These are phyloP conservation scores for Psephotus haematonotus DNA, from an alignment of 2,113 vertebrate genomes.

Conservation along the genomic window DNA sequence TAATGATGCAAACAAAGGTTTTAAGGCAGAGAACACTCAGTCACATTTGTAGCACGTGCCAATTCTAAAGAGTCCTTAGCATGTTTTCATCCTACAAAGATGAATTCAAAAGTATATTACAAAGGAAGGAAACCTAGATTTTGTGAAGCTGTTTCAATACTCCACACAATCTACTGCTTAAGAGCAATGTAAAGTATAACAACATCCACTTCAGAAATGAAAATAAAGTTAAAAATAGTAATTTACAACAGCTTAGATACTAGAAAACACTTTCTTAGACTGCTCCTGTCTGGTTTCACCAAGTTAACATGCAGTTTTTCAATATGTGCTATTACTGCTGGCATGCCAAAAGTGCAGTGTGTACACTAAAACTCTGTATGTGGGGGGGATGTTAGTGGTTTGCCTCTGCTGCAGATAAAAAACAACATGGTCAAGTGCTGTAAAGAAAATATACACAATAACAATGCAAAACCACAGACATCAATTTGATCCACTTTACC, in stretches of 20 bases:
- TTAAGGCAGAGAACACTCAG: not conserved
- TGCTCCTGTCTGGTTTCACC: not conserved
- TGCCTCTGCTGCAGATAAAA: constrained; percentile 5
- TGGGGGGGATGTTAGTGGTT: not conserved
- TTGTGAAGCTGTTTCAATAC: not conserved
- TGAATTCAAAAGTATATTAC: not conserved
- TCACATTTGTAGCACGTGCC: not conserved
- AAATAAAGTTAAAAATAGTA: not conserved
- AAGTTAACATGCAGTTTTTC: constrained; percentile 23
- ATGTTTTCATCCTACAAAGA: not conserved
- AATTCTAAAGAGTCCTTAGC: not conserved
- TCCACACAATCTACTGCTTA: not conserved
- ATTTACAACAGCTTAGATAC: not conserved
- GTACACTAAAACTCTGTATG: not conserved
- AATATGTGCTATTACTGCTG: not conserved
- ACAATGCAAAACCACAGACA: constrained; percentile 12
- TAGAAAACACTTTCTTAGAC: not conserved
- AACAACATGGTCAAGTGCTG: not conserved
- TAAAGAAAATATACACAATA: constrained; percentile 1
- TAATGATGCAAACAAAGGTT: not conserved
- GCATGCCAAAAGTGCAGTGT: constrained; percentile 50
- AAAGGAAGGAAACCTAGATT: not conserved
- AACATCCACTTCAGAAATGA: not conserved
- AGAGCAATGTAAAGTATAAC: not conserved
- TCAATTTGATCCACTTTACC: constrained; percentile 22